Evolutionary conservation across 64 coral and sea anemone species (phyloP), one percentile per base, ranked within the genome.

Genomic region (Porites lutea): DNA sequence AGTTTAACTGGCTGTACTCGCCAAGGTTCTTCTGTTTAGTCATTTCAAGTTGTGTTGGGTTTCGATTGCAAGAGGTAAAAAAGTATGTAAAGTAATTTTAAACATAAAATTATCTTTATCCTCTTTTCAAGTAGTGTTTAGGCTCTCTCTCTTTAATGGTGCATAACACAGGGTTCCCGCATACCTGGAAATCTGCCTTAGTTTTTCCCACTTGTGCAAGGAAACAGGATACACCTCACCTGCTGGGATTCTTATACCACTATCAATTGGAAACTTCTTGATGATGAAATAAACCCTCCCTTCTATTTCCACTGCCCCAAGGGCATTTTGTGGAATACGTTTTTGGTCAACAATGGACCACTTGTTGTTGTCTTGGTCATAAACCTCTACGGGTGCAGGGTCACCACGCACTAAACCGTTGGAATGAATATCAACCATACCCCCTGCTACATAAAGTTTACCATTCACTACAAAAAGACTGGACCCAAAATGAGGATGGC

Each of bases 181-280:
- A 55, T 11, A 1, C 57, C 27, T 0, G 51, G 18, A 3, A 58
- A 57, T 52, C 1, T 78, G 21, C 5, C 21, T 13, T 22, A 91
- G 11, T 8, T 83, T 74, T 19, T 59, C 49, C 89, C 89, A 91
- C 22, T 70, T 21, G 6, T 20, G 9, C 23, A 91, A 71, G 20
- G 52, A 62, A 61, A 72, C 48, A 60, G 79, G 79, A 67, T 91
- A 72, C 21, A 67, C 58, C 9, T 79, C 48, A 12, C 72, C 88
- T 57, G 57, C 75, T 9, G 88, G 47, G n/a, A 89, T 83, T 83
- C 52, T 82, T 6, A 91, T 91, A 9, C 67, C 79, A 23, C 78
- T 91, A 49, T 91, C 89, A 49, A 82, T 14, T 70, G 58, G 77
- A 59, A 73, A 49, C 1, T 70, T 90, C 76, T 5, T 79, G 52